Conservation (phyloP, 2,888 invertebrate species). For the Nasonia oneida region DNA sequence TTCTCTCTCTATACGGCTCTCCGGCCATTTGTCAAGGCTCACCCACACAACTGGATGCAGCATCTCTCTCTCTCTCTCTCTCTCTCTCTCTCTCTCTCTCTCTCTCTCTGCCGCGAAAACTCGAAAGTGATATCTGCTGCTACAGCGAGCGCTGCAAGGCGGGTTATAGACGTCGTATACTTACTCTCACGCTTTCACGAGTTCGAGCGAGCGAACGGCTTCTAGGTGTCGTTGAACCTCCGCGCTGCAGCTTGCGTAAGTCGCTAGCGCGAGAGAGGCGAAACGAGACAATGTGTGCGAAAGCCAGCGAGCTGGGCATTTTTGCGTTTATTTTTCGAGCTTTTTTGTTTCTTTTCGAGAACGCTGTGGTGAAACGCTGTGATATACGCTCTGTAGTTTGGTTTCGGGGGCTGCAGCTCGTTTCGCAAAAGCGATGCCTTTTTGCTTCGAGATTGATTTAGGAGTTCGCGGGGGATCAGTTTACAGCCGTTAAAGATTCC, state of each 20-base stretch:
- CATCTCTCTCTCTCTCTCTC: conserved; percentile 34
- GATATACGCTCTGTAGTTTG: no score
- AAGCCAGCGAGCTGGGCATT: no score
- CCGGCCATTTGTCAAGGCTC: conserved; percentile 44
- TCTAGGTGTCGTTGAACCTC: conserved; percentile 58
- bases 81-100: conserved; percentile 46
- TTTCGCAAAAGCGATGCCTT: no score
- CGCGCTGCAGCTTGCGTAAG: neutral
- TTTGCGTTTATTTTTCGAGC: neutral
- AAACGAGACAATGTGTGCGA: conserved; percentile 15
- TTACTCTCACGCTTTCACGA: conserved; percentile 61
- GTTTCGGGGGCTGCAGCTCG: no score
- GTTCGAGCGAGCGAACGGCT: conserved; percentile 27
- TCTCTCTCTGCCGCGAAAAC: conserved; percentile 24
- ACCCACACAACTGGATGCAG: conserved; percentile 11
- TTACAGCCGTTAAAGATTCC: no score
- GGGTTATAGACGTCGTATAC: conserved; percentile 25
- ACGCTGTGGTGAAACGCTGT: no score
- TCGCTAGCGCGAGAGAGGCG: neutral
- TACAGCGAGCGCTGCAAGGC: neutral
- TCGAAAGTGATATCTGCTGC: conserved; percentile 46
- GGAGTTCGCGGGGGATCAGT: no score
- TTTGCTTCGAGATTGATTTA: no score
- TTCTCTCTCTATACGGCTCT: conserved; percentile 16
- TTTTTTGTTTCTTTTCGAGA: neutral